A percentile compares a stretch with the other conserved stretches of the same genome.
Evolutionary conservation across 2,888 invertebrate genomes (phyloP).

Genomic region (Macropis europaea): DNA sequence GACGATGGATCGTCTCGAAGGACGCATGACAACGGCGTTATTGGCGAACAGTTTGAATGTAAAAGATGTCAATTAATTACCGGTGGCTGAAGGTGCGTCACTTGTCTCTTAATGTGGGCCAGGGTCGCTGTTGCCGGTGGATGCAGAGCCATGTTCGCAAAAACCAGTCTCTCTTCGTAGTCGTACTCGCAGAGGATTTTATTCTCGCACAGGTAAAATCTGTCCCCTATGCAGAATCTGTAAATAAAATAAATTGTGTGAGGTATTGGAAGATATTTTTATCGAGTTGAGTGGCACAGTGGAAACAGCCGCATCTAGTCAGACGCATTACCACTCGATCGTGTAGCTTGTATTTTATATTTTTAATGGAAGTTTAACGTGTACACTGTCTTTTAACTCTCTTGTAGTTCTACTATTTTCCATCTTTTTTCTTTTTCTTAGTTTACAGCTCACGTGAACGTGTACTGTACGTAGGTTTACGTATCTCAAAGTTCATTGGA

Average conservation of each 20-base stretch:
- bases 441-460: no score
- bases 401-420: no score
- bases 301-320: no score
- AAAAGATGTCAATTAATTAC: slow-evolving; percentile 55
- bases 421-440: no score
- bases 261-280: neutral
- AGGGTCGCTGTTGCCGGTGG: slow-evolving; percentile 86
- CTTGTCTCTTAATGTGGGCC: slow-evolving; percentile 92
- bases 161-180: slow-evolving; percentile 94
- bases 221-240: slow-evolving; percentile 97
- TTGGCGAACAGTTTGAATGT: neutral
- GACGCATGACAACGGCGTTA: neutral
- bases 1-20: neutral
- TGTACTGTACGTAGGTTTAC: no score
- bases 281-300: no score
- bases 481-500: no score
- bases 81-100: slow-evolving; percentile 84
- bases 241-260: slow-evolving; percentile 52
- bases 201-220: slow-evolving; percentile 96
- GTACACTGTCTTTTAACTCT: no score
- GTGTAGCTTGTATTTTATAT: no score
- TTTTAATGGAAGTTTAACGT: no score
- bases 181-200: slow-evolving; percentile 97
- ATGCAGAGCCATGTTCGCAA: slow-evolving; percentile 93
- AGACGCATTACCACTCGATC: no score